Conservation (phyloP, 2,888 invertebrate species). For the Mesorhabditis spiculigera region DNA sequence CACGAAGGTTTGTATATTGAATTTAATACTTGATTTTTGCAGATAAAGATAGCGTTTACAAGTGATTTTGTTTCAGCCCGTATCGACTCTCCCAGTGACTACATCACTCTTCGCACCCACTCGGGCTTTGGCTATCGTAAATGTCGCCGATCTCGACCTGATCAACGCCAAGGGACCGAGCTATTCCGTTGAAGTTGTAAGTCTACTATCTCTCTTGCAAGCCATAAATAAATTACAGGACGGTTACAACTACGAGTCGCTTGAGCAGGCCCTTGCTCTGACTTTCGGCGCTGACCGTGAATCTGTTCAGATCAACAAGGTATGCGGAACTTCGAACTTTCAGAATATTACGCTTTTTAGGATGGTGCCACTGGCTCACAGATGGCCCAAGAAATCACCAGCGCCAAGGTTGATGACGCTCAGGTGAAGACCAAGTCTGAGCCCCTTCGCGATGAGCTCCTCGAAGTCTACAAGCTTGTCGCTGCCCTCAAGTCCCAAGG, state of each 20-base stretch:
- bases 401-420: conserved; percentile 15
- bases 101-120: conserved; percentile 31
- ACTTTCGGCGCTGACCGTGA: conserved; percentile 31
- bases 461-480: conserved; percentile 26
- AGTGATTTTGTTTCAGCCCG: neutral
- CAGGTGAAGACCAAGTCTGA: conserved; percentile 28
- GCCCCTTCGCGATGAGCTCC: conserved; percentile 23
- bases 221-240: conserved; percentile 11
- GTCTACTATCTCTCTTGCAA: neutral
- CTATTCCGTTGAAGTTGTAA: conserved; percentile 19
- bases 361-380: conserved; percentile 1
- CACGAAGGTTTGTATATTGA: conserved; percentile 9
- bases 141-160: conserved; percentile 21
- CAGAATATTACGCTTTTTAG: neutral
- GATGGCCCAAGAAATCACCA: neutral
- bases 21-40: too few species aligned
- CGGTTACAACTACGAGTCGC: conserved; percentile 20
- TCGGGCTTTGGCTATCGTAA: conserved; percentile 29
- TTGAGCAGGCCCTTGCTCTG: conserved; percentile 27
- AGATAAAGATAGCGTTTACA: neutral
- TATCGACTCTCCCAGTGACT: conserved; percentile 23
- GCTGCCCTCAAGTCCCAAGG: conserved; percentile 27
- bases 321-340: neutral
- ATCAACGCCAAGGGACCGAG: conserved; percentile 18
- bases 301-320: conserved; percentile 20